Conservation (phyloP, 1,140 invertebrate genomes). For the Nephila pilipes region DNA sequence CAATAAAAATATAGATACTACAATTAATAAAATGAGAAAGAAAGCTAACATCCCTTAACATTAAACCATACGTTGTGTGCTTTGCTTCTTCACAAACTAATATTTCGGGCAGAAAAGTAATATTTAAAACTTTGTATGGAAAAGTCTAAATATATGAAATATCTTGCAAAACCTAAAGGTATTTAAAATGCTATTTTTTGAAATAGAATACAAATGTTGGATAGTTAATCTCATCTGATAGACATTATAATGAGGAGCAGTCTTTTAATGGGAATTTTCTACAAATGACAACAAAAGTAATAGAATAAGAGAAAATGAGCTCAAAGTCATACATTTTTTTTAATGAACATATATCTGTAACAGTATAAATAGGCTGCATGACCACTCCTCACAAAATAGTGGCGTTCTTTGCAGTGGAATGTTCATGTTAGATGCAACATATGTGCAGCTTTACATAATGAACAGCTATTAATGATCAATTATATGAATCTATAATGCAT, state of each 20-base stretch:
- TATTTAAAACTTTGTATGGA: too few species aligned
- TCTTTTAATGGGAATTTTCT: neutral
- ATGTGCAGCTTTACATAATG: constrained; percentile 60
- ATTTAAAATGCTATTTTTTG: too few species aligned
- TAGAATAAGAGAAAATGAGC: neutral
- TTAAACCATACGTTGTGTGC: too few species aligned
- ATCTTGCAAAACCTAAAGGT: too few species aligned
- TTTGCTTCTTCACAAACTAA: too few species aligned
- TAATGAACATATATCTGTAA: constrained; percentile 74
- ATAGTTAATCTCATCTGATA: too few species aligned
- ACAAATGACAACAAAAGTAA: neutral
- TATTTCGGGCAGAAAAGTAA: too few species aligned
- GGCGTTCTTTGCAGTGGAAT: constrained; percentile 60
- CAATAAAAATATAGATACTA: too few species aligned
- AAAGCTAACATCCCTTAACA: too few species aligned
- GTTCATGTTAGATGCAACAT: constrained; percentile 53
- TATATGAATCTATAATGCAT: constrained; percentile 46
- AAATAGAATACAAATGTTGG: too few species aligned
- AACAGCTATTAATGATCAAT: constrained; percentile 55
- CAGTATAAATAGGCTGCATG: constrained; percentile 70
- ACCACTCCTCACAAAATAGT: constrained; percentile 53
- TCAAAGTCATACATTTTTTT: constrained; percentile 52
- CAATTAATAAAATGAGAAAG: too few species aligned
- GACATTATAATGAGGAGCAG: neutral
- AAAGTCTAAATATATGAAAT: too few species aligned